These are phyloP conservation scores for Pollicipes pollicipes DNA, from an alignment of 1,140 invertebrate genomes.

Conservation along the genomic window DNA sequence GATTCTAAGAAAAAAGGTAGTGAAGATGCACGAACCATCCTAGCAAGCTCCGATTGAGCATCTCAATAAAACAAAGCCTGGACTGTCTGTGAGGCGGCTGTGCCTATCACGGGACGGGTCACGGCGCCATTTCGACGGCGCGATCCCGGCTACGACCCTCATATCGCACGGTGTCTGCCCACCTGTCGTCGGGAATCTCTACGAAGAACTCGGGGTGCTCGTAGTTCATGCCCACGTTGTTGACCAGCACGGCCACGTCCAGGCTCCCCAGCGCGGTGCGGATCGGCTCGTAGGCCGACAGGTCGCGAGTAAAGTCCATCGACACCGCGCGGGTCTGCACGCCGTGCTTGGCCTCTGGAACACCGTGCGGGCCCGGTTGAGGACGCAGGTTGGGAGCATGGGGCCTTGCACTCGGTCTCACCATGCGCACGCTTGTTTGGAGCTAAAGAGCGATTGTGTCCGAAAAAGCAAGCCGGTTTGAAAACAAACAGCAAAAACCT, in stretches of 20 bases:
- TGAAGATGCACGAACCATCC: no score
- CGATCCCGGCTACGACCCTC: no score
- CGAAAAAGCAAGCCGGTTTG: background rate
- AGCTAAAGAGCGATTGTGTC: no score
- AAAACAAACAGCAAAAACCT: background rate
- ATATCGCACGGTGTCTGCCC: no score
- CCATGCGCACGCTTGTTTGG: no score
- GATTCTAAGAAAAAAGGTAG: no score
- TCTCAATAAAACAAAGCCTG: no score
- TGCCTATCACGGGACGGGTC: no score
- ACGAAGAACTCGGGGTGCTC: conserved; percentile 71
- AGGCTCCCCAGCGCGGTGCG: conserved; percentile 49
- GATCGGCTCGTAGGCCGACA: conserved; percentile 56
- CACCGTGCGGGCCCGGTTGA: background rate
- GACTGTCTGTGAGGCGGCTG: no score
- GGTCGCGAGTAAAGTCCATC: conserved; percentile 55
- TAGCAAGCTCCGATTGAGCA: no score
- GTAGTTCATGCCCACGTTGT: conserved; percentile 90
- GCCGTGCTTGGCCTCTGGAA: conserved; percentile 44
- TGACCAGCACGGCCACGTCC: conserved; percentile 79
- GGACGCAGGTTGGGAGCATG: background rate
- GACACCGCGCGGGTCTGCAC: conserved; percentile 65
- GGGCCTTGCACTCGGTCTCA: no score
- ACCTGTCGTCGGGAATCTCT: conserved; percentile 35
- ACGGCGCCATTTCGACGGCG: no score